Evolutionary conservation across 2,888 invertebrate species (phyloP).

Genomic region (Patella pellucida): DNA sequence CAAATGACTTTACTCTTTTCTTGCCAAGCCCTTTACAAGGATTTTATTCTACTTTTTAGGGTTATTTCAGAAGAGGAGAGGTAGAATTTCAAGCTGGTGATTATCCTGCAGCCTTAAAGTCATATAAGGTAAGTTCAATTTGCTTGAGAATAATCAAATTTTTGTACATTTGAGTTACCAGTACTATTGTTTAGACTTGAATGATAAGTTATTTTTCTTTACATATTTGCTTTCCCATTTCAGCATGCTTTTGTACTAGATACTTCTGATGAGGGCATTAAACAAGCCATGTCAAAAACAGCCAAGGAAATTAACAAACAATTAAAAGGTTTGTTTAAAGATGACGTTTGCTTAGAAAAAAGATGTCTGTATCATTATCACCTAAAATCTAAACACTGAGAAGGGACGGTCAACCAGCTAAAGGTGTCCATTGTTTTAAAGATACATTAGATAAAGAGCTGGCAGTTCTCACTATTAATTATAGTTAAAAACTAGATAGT

Average conservation of each 20-base stretch:
- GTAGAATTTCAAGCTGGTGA: slow-evolving; percentile 59
- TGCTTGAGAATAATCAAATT: neutral
- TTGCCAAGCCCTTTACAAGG: too few relatives aligned
- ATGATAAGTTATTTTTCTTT: too few relatives aligned
- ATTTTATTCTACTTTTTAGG: slow-evolving; percentile 46
- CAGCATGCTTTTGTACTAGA: slow-evolving; percentile 58
- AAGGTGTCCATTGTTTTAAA: too few relatives aligned
- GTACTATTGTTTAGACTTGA: too few relatives aligned
- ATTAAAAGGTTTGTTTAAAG: slow-evolving; percentile 37
- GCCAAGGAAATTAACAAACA: slow-evolving; percentile 44
- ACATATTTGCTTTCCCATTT: neutral
- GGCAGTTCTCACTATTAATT: too few relatives aligned
- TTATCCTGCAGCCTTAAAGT: slow-evolving; percentile 55
- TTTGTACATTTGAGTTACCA: too few relatives aligned
- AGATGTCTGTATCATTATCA: neutral
- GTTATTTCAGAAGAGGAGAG: slow-evolving; percentile 65
- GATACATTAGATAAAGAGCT: too few relatives aligned
- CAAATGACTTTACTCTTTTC: too few relatives aligned
- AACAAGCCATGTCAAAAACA: slow-evolving; percentile 48
- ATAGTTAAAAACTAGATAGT: too few relatives aligned
- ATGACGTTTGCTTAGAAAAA: neutral
- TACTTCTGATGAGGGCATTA: slow-evolving; percentile 49
- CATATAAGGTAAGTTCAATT: slow-evolving; percentile 56
- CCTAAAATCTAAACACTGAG: neutral
- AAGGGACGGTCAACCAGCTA: neutral